Conservation (phyloP, 2,888 invertebrate species). For the Blomia tropicalis region DNA sequence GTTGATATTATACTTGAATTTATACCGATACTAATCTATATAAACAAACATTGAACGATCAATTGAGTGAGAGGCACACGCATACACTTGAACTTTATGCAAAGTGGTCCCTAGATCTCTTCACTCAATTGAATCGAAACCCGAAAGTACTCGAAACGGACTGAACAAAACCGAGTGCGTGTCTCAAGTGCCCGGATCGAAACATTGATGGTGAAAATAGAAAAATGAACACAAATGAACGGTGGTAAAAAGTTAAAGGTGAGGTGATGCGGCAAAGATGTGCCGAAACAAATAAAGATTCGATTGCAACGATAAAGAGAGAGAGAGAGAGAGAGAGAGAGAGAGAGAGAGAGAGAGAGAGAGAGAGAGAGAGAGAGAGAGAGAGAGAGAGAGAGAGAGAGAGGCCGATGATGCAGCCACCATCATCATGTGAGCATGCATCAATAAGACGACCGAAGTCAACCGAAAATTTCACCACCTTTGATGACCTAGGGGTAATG, state of each 20-base stretch:
- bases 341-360: too few species aligned
- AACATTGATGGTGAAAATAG: not conserved
- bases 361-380: too few species aligned
- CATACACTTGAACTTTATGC: not conserved
- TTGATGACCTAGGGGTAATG: not conserved
- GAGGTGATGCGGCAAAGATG: not conserved
- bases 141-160: too few species aligned
- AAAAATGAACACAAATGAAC: not conserved
- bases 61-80: not conserved
- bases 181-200: too few species aligned
- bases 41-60: constrained; percentile 3
- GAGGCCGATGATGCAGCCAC: not conserved
- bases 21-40: constrained; percentile 1
- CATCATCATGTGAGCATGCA: not conserved
- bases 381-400: too few species aligned
- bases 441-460: not conserved
- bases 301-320: constrained; percentile 9
- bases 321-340: not conserved
- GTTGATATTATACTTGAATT: not conserved
- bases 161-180: too few species aligned
- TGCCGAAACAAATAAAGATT: constrained; percentile 8
- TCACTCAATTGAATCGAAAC: too few species aligned
- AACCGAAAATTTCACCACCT: not conserved
- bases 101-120: too few species aligned
- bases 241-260: not conserved